Percentiles rank a stretch among this genome's conserved stretches.
phyloP scores from a whole-genome alignment of 2,797 vertebrate genomes.

The Bucorvus abyssinicus region DNA sequence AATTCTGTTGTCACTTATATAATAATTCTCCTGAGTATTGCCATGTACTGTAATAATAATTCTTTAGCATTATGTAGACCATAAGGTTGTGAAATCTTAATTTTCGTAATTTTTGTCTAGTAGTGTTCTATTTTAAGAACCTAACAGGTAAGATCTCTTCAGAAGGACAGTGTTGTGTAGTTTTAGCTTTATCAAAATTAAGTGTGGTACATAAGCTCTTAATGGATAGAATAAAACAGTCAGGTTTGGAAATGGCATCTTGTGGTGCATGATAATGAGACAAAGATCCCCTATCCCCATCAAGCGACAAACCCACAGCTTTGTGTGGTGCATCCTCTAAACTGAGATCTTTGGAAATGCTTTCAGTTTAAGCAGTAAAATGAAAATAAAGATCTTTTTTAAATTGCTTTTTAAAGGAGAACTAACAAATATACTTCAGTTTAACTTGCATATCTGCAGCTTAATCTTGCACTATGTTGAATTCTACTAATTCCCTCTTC shows the following conservation, averaged over 20 bases:
- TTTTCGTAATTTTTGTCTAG: background rate
- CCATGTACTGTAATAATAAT: background rate
- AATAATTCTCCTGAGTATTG: background rate
- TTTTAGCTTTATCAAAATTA: background rate
- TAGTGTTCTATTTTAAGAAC: background rate
- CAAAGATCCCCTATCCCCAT: background rate
- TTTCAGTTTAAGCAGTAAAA: background rate
- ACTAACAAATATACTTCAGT: background rate
- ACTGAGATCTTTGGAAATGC: background rate
- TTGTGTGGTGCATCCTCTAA: background rate
- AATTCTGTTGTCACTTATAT: background rate
- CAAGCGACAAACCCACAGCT: background rate
- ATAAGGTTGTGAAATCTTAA: background rate
- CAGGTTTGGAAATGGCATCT: background rate
- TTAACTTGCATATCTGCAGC: background rate
- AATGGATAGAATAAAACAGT: background rate
- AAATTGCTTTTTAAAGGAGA: background rate
- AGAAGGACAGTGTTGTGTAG: background rate
- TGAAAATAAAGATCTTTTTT: background rate
- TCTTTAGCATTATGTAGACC: background rate
- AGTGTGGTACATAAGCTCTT: background rate
- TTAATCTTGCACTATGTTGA: background rate
- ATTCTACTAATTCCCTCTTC: background rate
- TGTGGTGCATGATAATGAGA: background rate
- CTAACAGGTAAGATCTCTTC: background rate